Conservation (phyloP, 1,140 invertebrate genomes). For the Micrasema longulum region DNA sequence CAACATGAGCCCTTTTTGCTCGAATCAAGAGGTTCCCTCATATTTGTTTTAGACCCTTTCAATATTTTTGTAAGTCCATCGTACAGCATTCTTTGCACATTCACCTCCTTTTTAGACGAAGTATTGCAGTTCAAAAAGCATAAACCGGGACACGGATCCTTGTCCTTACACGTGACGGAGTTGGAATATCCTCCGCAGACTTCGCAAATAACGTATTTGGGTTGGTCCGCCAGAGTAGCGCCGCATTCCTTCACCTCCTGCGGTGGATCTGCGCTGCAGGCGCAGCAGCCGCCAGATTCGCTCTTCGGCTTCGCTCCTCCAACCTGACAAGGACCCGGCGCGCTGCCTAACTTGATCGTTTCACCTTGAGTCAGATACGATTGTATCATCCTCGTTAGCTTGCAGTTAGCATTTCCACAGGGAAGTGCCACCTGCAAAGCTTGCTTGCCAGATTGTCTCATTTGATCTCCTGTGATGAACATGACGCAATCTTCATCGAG, state of each 20-base stretch:
- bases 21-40: too few relatives aligned
- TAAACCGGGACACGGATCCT: not conserved
- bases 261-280: not conserved
- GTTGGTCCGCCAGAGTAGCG: not conserved
- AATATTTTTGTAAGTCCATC: conserved; percentile 26
- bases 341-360: not conserved
- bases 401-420: conserved; percentile 38
- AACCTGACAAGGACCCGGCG: not conserved
- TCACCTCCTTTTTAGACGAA: not conserved
- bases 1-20: too few relatives aligned
- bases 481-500: conserved; percentile 29
- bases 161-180: conserved; percentile 26
- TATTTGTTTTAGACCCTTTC: not conserved
- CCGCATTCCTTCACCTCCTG: conserved; percentile 1
- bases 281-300: conserved; percentile 9
- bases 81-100: conserved; percentile 20
- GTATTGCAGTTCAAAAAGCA: conserved; percentile 1
- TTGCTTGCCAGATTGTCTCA: not conserved
- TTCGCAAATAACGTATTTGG: conserved; percentile 31
- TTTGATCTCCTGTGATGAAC: conserved; percentile 37
- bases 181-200: conserved; percentile 32
- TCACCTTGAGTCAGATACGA: conserved; percentile 22
- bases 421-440: not conserved
- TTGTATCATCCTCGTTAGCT: conserved; percentile 37
- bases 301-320: not conserved